Evolutionary conservation across 1,140 invertebrate genomes (phyloP).

Genomic region (Neodiprion pinetum): DNA sequence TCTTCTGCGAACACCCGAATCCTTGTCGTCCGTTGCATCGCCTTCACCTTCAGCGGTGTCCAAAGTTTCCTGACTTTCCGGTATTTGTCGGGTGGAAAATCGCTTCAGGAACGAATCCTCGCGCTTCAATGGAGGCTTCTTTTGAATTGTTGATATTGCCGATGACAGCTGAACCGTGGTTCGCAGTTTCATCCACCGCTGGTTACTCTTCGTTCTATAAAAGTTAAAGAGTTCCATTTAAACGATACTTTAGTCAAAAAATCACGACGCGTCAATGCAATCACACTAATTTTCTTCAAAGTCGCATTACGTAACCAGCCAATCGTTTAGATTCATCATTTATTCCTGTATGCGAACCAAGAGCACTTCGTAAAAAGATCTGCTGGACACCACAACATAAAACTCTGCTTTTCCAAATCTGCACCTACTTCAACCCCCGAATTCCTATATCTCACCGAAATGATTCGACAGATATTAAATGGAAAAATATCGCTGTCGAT

Average conservation of each 20-base stretch:
- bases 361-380: not conserved
- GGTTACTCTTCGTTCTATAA: conserved; percentile 86
- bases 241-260: not conserved
- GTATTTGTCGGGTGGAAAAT: conserved; percentile 91
- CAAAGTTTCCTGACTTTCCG: conserved; percentile 82
- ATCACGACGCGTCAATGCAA: not conserved
- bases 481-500: too few species aligned
- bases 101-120: conserved; percentile 95
- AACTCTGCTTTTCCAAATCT: too few species aligned
- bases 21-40: conserved; percentile 66
- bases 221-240: not conserved
- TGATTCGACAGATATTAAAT: too few species aligned
- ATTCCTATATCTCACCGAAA: too few species aligned
- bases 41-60: conserved; percentile 69
- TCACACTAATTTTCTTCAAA: not conserved
- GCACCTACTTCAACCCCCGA: too few species aligned
- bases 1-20: conserved; percentile 61
- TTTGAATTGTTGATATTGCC: conserved; percentile 71
- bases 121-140: conserved; percentile 85
- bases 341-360: not conserved
- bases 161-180: conserved; percentile 92
- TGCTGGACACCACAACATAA: not conserved
- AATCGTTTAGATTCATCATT: not conserved
- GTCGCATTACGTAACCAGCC: not conserved
- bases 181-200: conserved; percentile 92